phyloP scores from a whole-genome alignment of 1,140 invertebrate genomes.

The Bombus balteatus region DNA sequence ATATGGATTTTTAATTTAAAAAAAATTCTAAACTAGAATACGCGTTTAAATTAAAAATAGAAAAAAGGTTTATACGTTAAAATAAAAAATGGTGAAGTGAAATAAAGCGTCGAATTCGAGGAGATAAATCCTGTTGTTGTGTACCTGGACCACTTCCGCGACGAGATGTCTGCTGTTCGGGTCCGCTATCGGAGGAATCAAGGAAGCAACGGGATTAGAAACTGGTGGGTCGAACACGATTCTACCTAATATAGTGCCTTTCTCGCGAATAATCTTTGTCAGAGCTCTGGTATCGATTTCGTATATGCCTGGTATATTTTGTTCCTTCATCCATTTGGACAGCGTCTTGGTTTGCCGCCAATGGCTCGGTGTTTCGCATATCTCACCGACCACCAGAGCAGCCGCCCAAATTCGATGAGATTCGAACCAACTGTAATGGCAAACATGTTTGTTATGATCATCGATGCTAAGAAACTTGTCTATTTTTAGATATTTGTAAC shows the following conservation, averaged over 20 bases:
- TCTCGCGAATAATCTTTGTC: slow-evolving; percentile 93
- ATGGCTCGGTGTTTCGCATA: slow-evolving; percentile 93
- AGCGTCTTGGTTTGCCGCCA: slow-evolving; percentile 92
- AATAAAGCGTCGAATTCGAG: too few species aligned
- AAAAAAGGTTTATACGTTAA: too few species aligned
- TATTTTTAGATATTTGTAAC: not conserved
- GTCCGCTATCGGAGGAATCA: slow-evolving; percentile 84
- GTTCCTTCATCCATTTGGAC: slow-evolving; percentile 91
- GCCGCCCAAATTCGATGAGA: slow-evolving; percentile 95
- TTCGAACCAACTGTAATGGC: slow-evolving; percentile 91
- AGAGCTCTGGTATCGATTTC: slow-evolving; percentile 95
- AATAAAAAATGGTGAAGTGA: too few species aligned
- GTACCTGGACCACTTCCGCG: slow-evolving; percentile 90
- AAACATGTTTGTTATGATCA: not conserved
- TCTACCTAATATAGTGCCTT: slow-evolving; percentile 91
- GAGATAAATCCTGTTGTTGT: not conserved
- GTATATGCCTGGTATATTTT: slow-evolving; percentile 93
- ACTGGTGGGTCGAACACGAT: slow-evolving; percentile 84
- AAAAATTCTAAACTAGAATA: too few species aligned
- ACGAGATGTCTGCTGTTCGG: slow-evolving; percentile 96
- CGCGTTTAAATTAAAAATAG: not conserved
- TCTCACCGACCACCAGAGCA: slow-evolving; percentile 96
- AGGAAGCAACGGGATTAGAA: slow-evolving; percentile 67
- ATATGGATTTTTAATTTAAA: too few species aligned
- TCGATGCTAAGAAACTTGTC: not conserved